Conservation (phyloP, 2,888 invertebrate genomes). For the Polydesmus complanatus region DNA sequence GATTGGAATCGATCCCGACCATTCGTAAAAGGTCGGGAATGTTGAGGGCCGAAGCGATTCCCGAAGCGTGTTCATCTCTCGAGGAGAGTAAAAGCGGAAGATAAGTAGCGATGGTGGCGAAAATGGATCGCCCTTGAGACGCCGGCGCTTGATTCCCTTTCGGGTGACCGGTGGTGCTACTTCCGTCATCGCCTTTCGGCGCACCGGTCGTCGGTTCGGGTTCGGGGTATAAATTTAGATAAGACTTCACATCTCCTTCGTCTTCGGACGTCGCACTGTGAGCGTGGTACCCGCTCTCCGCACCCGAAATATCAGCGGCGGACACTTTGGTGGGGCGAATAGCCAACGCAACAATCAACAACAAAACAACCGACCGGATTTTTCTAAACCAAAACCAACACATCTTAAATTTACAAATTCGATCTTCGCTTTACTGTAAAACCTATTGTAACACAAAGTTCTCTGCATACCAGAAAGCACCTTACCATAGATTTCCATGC, state of each 20-base stretch:
- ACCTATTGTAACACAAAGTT: no score
- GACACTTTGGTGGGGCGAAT: no score
- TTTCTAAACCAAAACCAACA: background rate
- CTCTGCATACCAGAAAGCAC: background rate
- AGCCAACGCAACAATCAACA: background rate
- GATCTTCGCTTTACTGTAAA: no score
- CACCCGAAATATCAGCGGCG: no score
- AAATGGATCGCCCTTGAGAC: slow-evolving; percentile 2
- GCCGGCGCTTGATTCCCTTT: background rate
- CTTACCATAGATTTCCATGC: no score
- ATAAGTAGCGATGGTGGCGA: slow-evolving; percentile 3
- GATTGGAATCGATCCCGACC: slow-evolving; percentile 58
- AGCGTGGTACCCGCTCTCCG: background rate
- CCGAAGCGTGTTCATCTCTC: background rate
- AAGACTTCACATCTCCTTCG: background rate
- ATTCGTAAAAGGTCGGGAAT: slow-evolving; percentile 30
- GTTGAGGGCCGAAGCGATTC: background rate
- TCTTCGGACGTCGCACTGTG: background rate
- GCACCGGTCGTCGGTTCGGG: background rate
- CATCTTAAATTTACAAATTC: no score
- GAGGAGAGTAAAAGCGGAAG: slow-evolving; percentile 8
- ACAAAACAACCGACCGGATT: background rate
- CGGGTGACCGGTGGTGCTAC: background rate
- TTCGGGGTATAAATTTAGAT: background rate
- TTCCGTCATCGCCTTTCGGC: background rate